Conservation (phyloP, 2,888 invertebrate genomes). For the Phorcus lineatus region DNA sequence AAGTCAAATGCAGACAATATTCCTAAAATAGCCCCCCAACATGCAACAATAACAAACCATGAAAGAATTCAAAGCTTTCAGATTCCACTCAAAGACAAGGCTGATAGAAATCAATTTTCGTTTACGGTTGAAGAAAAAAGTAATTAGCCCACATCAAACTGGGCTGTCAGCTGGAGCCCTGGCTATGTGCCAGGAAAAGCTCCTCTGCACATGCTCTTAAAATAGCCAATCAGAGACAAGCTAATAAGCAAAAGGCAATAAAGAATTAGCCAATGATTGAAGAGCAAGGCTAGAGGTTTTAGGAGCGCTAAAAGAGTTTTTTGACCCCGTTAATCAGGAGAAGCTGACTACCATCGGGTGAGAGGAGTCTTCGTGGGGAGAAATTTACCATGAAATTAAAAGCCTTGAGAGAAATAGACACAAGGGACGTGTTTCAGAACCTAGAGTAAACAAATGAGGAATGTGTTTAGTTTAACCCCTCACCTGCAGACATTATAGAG, state of each 20-base stretch:
- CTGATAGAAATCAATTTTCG: background rate
- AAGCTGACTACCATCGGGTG: background rate
- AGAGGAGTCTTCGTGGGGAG: background rate
- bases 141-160: conserved; percentile 4
- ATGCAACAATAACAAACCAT: too few relatives aligned
- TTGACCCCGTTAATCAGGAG: background rate
- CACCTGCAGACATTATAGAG: too few relatives aligned
- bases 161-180: background rate
- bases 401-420: too few relatives aligned
- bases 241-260: background rate
- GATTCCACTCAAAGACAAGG: background rate
- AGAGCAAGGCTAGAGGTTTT: background rate
- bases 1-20: too few relatives aligned
- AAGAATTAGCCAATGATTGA: background rate
- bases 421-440: too few relatives aligned
- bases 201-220: background rate
- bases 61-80: too few relatives aligned
- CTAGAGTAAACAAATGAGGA: too few relatives aligned
- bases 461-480: too few relatives aligned
- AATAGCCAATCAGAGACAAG: background rate
- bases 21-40: too few relatives aligned
- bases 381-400: background rate
- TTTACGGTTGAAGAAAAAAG: background rate
- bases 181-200: background rate
- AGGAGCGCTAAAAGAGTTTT: background rate